These are phyloP conservation scores for Carcina quercana DNA, from an alignment of 2,888 invertebrate genomes.

Conservation along the genomic window DNA sequence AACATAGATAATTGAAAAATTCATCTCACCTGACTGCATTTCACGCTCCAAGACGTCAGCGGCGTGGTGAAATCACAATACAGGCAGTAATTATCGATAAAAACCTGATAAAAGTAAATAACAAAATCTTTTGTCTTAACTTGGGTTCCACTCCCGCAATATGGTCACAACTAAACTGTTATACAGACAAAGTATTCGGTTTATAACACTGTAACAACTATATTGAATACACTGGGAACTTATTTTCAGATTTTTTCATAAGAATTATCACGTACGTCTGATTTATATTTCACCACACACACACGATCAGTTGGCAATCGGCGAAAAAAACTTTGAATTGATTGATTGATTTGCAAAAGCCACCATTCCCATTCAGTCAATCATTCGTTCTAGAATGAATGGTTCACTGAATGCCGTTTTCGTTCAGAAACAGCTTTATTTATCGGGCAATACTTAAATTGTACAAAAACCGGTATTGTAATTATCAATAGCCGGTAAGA, in stretches of 20 bases:
- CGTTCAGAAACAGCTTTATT: slow-evolving; percentile 3
- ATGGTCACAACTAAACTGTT: slow-evolving; percentile 40
- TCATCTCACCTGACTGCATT: slow-evolving; percentile 41
- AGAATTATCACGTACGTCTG: slow-evolving; percentile 23
- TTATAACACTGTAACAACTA: too few species aligned
- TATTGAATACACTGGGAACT: too few species aligned
- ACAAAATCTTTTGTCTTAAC: slow-evolving; percentile 34
- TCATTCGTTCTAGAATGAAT: slow-evolving; percentile 18
- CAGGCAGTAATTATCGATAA: slow-evolving; percentile 41
- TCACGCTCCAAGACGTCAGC: slow-evolving; percentile 33
- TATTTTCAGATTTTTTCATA: too few species aligned
- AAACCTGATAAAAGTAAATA: slow-evolving; percentile 40
- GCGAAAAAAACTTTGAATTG: slow-evolving; percentile 38
- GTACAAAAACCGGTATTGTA: not conserved
- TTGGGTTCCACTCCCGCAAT: slow-evolving; percentile 33
- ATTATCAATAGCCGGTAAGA: too few species aligned
- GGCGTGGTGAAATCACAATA: slow-evolving; percentile 40
- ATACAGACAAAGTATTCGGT: too few species aligned
- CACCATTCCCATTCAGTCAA: slow-evolving; percentile 13
- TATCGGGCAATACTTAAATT: not conserved
- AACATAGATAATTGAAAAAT: slow-evolving; percentile 21
- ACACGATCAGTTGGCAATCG: slow-evolving; percentile 41
- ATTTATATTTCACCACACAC: slow-evolving; percentile 30
- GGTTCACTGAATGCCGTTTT: slow-evolving; percentile 5
- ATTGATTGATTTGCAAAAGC: slow-evolving; percentile 34